phyloP scores from a whole-genome alignment of 2,888 invertebrate genomes.

The Troilus luridus region DNA sequence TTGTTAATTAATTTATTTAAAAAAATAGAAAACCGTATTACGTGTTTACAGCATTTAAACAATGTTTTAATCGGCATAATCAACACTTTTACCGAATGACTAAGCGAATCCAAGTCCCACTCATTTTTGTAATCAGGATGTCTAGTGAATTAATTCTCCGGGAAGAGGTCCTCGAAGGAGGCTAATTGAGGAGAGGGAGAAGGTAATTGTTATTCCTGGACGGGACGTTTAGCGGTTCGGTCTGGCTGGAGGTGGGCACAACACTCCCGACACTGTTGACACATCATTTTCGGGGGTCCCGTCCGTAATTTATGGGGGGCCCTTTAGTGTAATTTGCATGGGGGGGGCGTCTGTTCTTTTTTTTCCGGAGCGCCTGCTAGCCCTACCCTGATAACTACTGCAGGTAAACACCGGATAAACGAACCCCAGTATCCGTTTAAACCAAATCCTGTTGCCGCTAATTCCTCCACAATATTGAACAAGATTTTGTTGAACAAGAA shows the following conservation, averaged over 20 bases:
- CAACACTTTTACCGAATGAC: not conserved
- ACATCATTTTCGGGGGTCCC: constrained; percentile 18
- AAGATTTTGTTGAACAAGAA: too few species aligned
- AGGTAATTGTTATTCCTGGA: constrained; percentile 3
- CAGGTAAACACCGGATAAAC: not conserved
- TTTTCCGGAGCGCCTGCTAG: not conserved
- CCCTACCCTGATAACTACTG: constrained; percentile 19
- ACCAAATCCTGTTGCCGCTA: not conserved
- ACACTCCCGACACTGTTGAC: constrained; percentile 1
- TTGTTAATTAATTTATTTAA: too few species aligned
- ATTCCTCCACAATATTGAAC: not conserved
- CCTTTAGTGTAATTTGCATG: constrained; percentile 42
- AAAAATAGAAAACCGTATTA: too few species aligned
- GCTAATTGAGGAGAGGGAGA: not conserved
- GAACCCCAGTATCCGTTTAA: not conserved
- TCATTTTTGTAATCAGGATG: not conserved
- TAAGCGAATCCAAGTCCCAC: not conserved
- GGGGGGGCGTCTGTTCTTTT: not conserved
- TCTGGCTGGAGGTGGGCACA: not conserved
- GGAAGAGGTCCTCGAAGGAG: not conserved
- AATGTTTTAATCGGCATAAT: not conserved
- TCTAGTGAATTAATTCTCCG: not conserved
- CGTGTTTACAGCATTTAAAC: too few species aligned
- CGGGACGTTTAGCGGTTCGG: not conserved
- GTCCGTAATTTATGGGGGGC: not conserved